A percentile compares a stretch with the other conserved stretches of the same genome.
These are phyloP conservation scores for Argyra leucocephala DNA, from an alignment of 2,888 invertebrate species.

Conservation along the genomic window DNA sequence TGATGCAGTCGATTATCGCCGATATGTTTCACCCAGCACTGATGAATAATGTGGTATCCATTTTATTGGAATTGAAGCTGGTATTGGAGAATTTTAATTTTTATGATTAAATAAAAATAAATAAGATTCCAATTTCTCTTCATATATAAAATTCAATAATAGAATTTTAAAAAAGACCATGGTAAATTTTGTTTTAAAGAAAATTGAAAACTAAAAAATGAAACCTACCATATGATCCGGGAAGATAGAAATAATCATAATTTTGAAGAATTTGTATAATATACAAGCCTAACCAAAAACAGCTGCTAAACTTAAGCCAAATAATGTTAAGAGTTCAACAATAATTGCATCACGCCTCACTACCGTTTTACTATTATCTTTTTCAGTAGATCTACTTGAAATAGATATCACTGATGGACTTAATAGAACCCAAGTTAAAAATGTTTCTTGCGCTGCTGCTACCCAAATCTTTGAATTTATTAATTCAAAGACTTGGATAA, in stretches of 20 bases:
- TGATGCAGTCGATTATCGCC: slow-evolving; percentile 28
- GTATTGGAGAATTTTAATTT: slow-evolving; percentile 52
- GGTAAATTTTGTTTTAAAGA: too few species aligned
- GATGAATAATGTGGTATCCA: slow-evolving; percentile 40
- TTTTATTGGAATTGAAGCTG: slow-evolving; percentile 45
- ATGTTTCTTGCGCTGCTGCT: slow-evolving; percentile 79
- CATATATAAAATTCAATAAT: slow-evolving; percentile 27
- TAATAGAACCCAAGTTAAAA: slow-evolving; percentile 68
- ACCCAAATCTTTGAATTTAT: slow-evolving; percentile 76
- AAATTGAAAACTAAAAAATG: not conserved
- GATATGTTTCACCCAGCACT: slow-evolving; percentile 39
- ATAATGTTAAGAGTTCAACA: slow-evolving; percentile 61
- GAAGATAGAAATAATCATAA: slow-evolving; percentile 63
- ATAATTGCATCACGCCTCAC: slow-evolving; percentile 55
- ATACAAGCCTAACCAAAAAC: slow-evolving; percentile 75
- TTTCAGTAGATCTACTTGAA: slow-evolving; percentile 34
- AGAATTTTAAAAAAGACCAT: slow-evolving; percentile 10
- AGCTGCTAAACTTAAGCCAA: slow-evolving; percentile 64
- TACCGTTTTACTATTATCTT: slow-evolving; percentile 29
- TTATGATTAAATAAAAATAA: slow-evolving; percentile 56
- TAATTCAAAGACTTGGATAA: slow-evolving; percentile 71
- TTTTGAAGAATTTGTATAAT: slow-evolving; percentile 66
- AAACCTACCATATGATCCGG: slow-evolving; percentile 75
- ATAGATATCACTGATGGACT: slow-evolving; percentile 41
- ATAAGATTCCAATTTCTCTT: slow-evolving; percentile 63